Evolutionary conservation across 2,113 vertebrate species (phyloP), one percentile per base, ranked within the genome.

Genomic region (Taurulus bubalis): DNA sequence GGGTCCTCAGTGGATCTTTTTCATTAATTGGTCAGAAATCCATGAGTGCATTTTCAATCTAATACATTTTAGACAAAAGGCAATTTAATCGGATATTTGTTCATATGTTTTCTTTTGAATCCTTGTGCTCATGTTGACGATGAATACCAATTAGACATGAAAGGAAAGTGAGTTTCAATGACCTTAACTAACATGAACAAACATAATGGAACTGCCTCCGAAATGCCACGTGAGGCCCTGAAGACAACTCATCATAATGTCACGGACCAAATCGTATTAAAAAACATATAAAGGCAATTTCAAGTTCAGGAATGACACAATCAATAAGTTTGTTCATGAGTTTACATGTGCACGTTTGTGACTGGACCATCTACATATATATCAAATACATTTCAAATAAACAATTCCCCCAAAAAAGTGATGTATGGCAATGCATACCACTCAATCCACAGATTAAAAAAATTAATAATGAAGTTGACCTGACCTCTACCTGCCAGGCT

Each of bases 401-500:
- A 66, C 14, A 12, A 51, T 56, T 38, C 30, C 15, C 12, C 47
- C 47, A 30, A 60, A 26, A n/a, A n/a, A n/a, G n/a, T n/a, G n/a
- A n/a, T n/a, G 18, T 7, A 55, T 12, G 32, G 32, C n/a, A 5
- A 68, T 12, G 26, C 3, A 87, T 24, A 56, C 56, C 20, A 80
- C 4, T 83, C 63, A 18, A 82, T 28, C 10, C 12, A 88, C 60
- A 85, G 22, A 67, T 26, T 56, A n/a, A 73, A 38, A 75, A 64
- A 15, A 24, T 79, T 80, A 84, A 74, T 36, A 47, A 75, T 28
- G 18, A 77, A 82, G 7, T 38, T 68, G 74, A 73, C 78, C 71
- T 82, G 79, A 90, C 71, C 91, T 90, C 96, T 95, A 96, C 97
- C 97, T 96, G 97, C 97, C 79, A 99, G 96, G 93, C 97, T 99